Evolutionary conservation across 1,140 invertebrate genomes (phyloP).

Genomic region (Muscidifurax raptorellus): DNA sequence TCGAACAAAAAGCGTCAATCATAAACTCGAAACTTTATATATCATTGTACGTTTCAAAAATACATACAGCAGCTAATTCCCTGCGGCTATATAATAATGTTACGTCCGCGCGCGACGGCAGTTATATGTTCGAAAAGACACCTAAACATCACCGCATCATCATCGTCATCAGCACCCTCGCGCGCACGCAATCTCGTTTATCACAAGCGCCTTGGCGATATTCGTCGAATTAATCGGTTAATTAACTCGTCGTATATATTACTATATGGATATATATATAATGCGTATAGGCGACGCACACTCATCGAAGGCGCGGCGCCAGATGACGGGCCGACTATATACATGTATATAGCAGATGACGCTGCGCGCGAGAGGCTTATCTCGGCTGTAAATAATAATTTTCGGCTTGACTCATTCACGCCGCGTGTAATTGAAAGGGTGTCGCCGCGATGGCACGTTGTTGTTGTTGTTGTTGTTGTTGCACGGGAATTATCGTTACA

Average conservation of each 20-base stretch:
- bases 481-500: no score
- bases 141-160: not conserved
- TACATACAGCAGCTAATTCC: not conserved
- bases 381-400: conserved; percentile 1
- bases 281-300: not conserved
- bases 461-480: no score
- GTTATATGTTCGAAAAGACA: not conserved
- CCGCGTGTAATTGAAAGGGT: not conserved
- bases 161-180: not conserved
- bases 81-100: no score
- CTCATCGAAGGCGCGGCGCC: not conserved
- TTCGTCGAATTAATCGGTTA: conserved; percentile 65
- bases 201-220: conserved; percentile 41
- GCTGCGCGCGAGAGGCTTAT: not conserved
- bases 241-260: conserved; percentile 52
- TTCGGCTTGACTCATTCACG: not conserved
- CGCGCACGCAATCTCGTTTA: not conserved
- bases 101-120: no score
- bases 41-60: not conserved
- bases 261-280: not conserved
- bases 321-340: not conserved
- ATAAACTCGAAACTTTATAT: not conserved
- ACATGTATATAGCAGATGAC: conserved; percentile 35
- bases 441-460: no score
- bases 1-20: not conserved